Evolutionary conservation across 2,113 vertebrate genomes (phyloP), one percentile per base, ranked within the genome.

Genomic region (Smithornis capensis): DNA sequence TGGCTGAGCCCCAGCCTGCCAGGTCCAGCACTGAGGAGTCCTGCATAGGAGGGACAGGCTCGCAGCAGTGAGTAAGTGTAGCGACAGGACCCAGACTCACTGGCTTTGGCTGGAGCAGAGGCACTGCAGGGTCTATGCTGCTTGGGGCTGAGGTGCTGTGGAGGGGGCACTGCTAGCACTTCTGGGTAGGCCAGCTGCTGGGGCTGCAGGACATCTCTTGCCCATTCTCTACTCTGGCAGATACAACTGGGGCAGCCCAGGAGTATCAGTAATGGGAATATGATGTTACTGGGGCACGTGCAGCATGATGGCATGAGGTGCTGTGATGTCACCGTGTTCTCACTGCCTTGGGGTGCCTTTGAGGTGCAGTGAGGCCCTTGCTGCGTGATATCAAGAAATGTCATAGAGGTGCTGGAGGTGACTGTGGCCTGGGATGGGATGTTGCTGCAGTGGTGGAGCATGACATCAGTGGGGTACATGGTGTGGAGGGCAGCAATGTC

Each of bases 1-100:
- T 92, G 94, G 92, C 95, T 93, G 82, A 90, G 93, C 85, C 94
- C 94, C 95, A 95, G 84, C 6, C 2, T 65, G 78, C 59, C 5
- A 13, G 75, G 89, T 73, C 96, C 59, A 3, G 81, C 6, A 1
- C 88, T 81, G 76, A 94, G 55, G 79, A 90, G 75, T 76, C 94
- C 94, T 92, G 92, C 37, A 37, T 86, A 38, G 88, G 84, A 91
- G 84, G 79, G 49, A 88, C 50, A 70, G 87, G 65, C 90, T 77
- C 56, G 7, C 57, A 77, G 64, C 55, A 12, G 55, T 1, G 35
- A 44, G 68, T 71, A 50, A 68, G 28, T 0, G 0, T 63, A 50
- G 40, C 63, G 59, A 73, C 2, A 25, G 59, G 45, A 83, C 56
- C 0, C 0, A 14, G 33, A 45, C 63, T 77, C 40, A 1, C 0